Conservation (phyloP, 1,140 invertebrate species). For the Zaprionus africanus region DNA sequence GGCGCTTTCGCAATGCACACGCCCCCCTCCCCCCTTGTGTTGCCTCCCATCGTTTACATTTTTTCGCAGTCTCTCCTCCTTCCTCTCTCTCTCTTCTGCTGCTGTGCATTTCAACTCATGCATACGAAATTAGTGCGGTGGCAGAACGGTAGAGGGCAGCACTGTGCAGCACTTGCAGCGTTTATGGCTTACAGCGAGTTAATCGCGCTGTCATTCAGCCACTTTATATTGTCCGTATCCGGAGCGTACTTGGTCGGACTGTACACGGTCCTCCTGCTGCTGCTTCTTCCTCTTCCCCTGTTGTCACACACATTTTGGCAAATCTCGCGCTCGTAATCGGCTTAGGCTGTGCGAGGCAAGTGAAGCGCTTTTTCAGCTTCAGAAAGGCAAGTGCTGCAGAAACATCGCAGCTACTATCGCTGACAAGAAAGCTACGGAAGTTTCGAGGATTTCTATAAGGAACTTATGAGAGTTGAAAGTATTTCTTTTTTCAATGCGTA, state of each 20-base stretch:
- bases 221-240: slow-evolving; percentile 42
- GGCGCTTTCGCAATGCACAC: slow-evolving; percentile 35
- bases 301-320: neutral
- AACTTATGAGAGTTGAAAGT: neutral
- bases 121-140: slow-evolving; percentile 77
- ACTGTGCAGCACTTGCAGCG: slow-evolving; percentile 56
- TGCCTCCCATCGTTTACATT: slow-evolving; percentile 48
- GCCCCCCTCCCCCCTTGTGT: neutral
- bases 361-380: slow-evolving; percentile 20
- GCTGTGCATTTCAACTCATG: slow-evolving; percentile 76
- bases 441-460: neutral
- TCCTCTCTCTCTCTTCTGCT: slow-evolving; percentile 17
- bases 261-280: neutral
- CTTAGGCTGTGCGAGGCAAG: slow-evolving; percentile 46
- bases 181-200: slow-evolving; percentile 81
- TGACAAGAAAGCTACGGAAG: neutral
- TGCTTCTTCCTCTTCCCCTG: neutral
- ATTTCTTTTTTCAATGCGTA: neutral
- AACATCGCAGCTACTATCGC: neutral
- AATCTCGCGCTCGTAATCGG: slow-evolving; percentile 60
- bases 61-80: slow-evolving; percentile 17
- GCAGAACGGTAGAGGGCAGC: neutral
- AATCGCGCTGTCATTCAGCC: slow-evolving; percentile 77
- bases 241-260: neutral
- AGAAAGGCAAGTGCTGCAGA: neutral